Base-by-base conservation (phyloP, 2,113 vertebrate species). In the Clarias magur region DNA sequence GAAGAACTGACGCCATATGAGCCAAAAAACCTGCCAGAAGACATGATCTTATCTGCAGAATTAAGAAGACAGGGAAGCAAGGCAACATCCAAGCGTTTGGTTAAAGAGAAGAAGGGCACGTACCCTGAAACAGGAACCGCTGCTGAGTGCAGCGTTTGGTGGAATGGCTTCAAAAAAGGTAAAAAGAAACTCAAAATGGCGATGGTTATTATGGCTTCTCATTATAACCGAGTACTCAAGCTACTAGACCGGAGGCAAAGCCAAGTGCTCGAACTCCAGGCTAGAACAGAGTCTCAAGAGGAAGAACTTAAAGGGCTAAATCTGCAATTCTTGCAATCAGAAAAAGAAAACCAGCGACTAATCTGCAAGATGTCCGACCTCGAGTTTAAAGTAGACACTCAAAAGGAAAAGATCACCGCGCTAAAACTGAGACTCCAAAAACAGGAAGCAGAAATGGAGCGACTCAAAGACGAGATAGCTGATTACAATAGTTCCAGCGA, bases 151-250 rank as follows among this genome's bases (percentile, higher is more conserved):
- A 65, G 21, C 70, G 4, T 6, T 1, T 76, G 68, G 68, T 87
- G 86, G 86, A 2, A 0, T 0, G 1, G 9, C 11, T 9, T n/a
- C 11, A 67, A 80, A 80, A 7, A 62, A 12, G 68, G 57, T 23
- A 16, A 53, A 75, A 87, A 82, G 16, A 82, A 82, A n/a, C 6
- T 11, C 16, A 87, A 87, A 75, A 27, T 17, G 4, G 86, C 86
- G 12, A 53, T 63, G 68, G 8, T 19, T 42, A 54, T 87, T 42
- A 87, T 87, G 86, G 86, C 80, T 23, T 16, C 5, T 21, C 2
- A 65, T 0, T 87, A 82, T 25, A 4, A 16, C 23, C 11, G 0
- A 6, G 6, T 38, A 12, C 11, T 76, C 25, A 19, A 38, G 70
- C n/a, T 60, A 3, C 23, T 54, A 68, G 80, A 87, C 57, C 53